Evolutionary conservation across 2,888 invertebrate species (phyloP).

Genomic region (Trichogramma dendrolimi): DNA sequence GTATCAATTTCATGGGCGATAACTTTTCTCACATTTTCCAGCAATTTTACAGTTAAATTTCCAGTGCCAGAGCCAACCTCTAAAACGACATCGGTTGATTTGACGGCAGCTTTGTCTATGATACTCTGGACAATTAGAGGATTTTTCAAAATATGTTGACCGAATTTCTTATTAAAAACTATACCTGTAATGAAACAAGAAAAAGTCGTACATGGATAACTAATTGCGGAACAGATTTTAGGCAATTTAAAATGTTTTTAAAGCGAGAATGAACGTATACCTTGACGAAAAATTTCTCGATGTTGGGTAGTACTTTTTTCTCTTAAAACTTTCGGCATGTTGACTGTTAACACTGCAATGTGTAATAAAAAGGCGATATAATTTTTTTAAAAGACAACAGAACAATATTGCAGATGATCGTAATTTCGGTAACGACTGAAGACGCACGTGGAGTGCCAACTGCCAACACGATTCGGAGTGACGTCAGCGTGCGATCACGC

Average conservation of each 20-base stretch:
- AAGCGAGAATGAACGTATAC: conserved; percentile 50
- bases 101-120: conserved; percentile 90
- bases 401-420: no score
- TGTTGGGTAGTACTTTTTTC: conserved; percentile 66
- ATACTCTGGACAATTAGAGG: conserved; percentile 92
- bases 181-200: conserved; percentile 63
- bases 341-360: conserved; percentile 32
- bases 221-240: neutral
- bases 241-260: conserved; percentile 8
- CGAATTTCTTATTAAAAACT: conserved; percentile 90
- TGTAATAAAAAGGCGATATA: no score
- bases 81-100: conserved; percentile 90
- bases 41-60: conserved; percentile 92
- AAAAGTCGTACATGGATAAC: no score
- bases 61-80: conserved; percentile 99
- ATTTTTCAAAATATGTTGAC: conserved; percentile 94
- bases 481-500: no score
- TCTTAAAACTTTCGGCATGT: conserved; percentile 78
- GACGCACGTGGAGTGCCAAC: no score
- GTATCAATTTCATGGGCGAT: conserved; percentile 97
- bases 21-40: conserved; percentile 91
- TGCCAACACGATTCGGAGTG: no score
- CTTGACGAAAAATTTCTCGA: conserved; percentile 79
- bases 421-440: no score
- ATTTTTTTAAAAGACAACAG: no score